A percentile compares a stretch with the other conserved stretches of the same genome.
Evolutionary conservation across 2,113 vertebrate genomes (phyloP).

Genomic region (Laterallus jamaicensis): DNA sequence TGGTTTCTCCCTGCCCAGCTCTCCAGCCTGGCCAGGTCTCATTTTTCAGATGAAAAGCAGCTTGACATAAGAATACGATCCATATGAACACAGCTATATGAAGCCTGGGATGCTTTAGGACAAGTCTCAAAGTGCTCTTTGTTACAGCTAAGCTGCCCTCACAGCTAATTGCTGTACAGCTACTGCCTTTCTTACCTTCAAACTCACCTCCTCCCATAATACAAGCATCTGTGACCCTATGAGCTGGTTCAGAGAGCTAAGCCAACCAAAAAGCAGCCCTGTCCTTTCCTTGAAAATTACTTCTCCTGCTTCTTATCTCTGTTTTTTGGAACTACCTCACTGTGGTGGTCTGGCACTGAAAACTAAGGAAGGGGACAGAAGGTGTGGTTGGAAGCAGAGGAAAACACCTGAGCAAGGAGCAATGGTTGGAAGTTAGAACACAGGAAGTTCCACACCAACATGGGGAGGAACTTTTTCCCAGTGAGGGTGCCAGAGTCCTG

Average conservation of each 20-base stretch:
- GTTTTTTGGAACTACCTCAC: not conserved
- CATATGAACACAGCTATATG: not conserved
- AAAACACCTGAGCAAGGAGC: rapidly evolving
- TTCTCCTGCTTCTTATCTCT: not conserved
- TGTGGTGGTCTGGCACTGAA: rapidly evolving
- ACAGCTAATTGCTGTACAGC: not conserved
- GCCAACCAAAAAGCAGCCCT: not conserved
- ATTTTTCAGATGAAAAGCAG: not conserved
- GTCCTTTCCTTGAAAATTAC: not conserved
- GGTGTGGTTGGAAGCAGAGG: not conserved
- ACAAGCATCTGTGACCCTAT: not conserved
- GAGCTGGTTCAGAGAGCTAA: not conserved
- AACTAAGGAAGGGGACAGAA: not conserved
- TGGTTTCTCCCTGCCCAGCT: too few species aligned
- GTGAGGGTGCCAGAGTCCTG: too few species aligned
- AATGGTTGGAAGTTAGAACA: too few species aligned
- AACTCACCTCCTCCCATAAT: not conserved
- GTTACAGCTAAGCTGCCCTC: not conserved
- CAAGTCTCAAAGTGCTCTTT: not conserved
- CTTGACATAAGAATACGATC: not conserved
- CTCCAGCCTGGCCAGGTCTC: too few species aligned
- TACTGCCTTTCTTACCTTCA: constrained; percentile 5
- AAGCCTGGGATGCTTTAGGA: not conserved
- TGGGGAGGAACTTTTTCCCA: too few species aligned
- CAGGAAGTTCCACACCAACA: too few species aligned